A percentile compares a stretch with the other conserved stretches of the same genome.
These are phyloP conservation scores for Wiebesia pumilae DNA, from an alignment of 1,140 invertebrate genomes.

Conservation along the genomic window DNA sequence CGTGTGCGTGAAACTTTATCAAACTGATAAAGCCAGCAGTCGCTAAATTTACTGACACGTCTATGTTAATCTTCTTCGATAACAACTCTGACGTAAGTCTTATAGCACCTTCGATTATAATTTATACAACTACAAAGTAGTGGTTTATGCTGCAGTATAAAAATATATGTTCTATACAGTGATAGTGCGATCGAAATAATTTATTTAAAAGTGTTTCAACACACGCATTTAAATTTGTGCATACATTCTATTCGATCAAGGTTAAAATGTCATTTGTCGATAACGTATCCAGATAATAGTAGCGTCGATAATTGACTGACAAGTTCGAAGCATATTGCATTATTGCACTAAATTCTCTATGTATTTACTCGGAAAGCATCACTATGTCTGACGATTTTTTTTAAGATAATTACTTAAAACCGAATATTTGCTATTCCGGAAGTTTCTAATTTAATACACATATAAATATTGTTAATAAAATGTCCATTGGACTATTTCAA, in stretches of 20 bases:
- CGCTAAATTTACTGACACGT: background rate
- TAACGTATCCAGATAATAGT: background rate
- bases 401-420: background rate
- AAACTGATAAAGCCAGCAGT: background rate
- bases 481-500: too few species aligned
- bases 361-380: background rate
- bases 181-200: background rate
- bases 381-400: background rate
- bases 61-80: background rate
- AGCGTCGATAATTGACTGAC: background rate
- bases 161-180: background rate
- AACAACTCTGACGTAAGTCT: background rate
- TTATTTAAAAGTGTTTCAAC: background rate
- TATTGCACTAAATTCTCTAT: background rate
- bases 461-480: background rate
- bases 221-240: background rate
- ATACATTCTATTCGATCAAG: background rate
- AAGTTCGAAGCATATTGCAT: background rate
- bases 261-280: background rate
- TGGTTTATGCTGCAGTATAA: background rate
- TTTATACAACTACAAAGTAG: background rate
- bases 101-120: background rate
- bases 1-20: background rate
- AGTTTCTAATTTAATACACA: background rate
- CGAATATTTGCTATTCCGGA: background rate